These are phyloP conservation scores for Ichneumoninae sp. DNA, from an alignment of 2,888 invertebrate species.

Conservation along the genomic window DNA sequence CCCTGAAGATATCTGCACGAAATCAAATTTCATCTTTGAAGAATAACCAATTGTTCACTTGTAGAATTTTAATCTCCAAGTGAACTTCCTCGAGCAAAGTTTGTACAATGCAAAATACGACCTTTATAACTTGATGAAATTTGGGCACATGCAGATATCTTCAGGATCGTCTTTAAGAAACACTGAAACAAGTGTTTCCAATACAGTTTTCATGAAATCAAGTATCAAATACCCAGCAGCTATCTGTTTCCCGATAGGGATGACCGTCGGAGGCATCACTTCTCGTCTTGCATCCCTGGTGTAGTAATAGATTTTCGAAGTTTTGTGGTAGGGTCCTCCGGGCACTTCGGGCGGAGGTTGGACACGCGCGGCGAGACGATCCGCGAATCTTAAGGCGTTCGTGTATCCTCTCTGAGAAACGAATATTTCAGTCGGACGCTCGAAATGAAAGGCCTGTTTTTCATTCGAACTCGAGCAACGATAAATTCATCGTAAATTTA, in stretches of 20 bases:
- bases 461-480: not conserved
- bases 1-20: too few relatives aligned
- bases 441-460: not conserved
- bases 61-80: too few relatives aligned
- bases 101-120: too few relatives aligned
- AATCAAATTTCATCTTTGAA: too few relatives aligned
- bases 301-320: constrained; percentile 94
- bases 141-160: too few relatives aligned
- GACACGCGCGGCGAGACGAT: constrained; percentile 89
- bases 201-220: not conserved
- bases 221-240: constrained; percentile 83
- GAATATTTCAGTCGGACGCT: constrained; percentile 16
- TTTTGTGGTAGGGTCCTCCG: constrained; percentile 91
- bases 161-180: too few relatives aligned
- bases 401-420: constrained; percentile 86
- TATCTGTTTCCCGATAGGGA: constrained; percentile 84
- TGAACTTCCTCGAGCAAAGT: too few relatives aligned
- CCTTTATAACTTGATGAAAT: too few relatives aligned
- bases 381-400: constrained; percentile 88
- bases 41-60: too few relatives aligned
- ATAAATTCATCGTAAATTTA: not conserved
- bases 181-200: not conserved
- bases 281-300: constrained; percentile 93
- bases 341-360: constrained; percentile 93
- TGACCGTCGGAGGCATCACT: constrained; percentile 88